Percentiles rank a stretch among this genome's conserved stretches.
phyloP scores from a whole-genome alignment of 2,888 invertebrate species.

The Cryptocheilus praepositus region DNA sequence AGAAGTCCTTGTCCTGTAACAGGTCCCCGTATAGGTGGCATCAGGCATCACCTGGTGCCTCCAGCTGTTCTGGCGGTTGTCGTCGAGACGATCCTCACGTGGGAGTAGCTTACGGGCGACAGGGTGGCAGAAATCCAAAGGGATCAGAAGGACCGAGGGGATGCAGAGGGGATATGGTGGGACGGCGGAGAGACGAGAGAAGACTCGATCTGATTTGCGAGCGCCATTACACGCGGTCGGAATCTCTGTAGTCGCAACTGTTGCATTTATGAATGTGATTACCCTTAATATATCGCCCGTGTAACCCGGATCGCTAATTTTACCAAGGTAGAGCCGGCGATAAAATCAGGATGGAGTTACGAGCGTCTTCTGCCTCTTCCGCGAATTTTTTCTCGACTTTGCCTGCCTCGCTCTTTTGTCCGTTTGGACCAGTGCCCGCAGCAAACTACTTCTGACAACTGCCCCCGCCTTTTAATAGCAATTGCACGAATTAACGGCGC shows the following conservation, averaged over 20 bases:
- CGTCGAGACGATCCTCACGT: conserved; percentile 54
- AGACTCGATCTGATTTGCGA: conserved; percentile 49
- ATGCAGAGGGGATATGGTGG: background rate
- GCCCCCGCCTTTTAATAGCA: too few relatives aligned
- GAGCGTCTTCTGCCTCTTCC: conserved; percentile 9
- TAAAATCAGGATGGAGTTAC: conserved; percentile 44
- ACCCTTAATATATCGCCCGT: conserved; percentile 60
- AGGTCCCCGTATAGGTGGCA: conserved; percentile 41
- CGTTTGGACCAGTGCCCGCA: background rate
- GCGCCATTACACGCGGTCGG: conserved; percentile 40
- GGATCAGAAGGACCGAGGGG: background rate
- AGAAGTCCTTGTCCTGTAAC: conserved; percentile 25
- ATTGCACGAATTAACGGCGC: too few relatives aligned
- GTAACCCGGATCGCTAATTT: conserved; percentile 48
- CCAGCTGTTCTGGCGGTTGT: conserved; percentile 52
- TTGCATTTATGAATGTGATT: conserved; percentile 66
- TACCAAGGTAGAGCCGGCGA: conserved; percentile 28
- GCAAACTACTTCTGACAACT: too few relatives aligned
- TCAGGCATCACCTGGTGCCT: conserved; percentile 34
- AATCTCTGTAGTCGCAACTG: conserved; percentile 55
- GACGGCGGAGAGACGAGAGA: conserved; percentile 7
- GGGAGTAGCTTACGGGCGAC: conserved; percentile 59
- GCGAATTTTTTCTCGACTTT: background rate
- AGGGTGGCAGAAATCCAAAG: conserved; percentile 4
- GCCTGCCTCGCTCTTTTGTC: background rate